These are phyloP conservation scores for Lichenostomus cassidix DNA, from an alignment of 2,113 vertebrate species.

Conservation along the genomic window DNA sequence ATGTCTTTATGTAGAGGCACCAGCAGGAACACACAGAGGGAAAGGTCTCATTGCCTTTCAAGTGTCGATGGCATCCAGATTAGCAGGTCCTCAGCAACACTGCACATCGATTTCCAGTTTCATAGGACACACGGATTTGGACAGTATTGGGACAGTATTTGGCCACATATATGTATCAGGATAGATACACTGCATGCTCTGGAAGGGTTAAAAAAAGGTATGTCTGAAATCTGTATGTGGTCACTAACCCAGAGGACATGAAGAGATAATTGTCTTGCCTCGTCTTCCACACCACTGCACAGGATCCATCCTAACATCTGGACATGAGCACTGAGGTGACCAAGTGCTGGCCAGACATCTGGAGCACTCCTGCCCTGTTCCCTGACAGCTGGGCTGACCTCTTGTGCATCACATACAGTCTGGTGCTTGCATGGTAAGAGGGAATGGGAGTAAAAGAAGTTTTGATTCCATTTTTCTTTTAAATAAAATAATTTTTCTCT, in stretches of 20 bases:
- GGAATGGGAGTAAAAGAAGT: background rate
- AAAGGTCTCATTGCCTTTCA: background rate
- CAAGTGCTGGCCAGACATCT: background rate
- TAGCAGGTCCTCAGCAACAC: background rate
- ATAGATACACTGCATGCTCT: background rate
- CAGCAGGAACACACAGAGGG: background rate
- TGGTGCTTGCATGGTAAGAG: background rate
- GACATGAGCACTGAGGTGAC: accelerated
- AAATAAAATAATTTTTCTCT: background rate
- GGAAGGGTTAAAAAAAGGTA: background rate
- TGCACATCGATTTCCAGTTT: background rate
- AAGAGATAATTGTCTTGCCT: background rate
- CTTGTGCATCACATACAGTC: background rate
- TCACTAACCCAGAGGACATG: background rate
- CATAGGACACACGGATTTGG: background rate
- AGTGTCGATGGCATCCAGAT: background rate
- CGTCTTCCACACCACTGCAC: background rate
- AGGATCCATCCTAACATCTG: background rate
- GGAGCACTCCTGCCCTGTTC: background rate
- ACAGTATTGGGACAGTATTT: background rate
- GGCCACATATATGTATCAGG: background rate
- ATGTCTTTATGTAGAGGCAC: background rate
- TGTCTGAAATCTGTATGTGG: background rate
- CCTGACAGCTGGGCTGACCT: background rate
- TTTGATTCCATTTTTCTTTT: background rate